Base-by-base conservation (phyloP, 2,113 vertebrate species). In the Phycodurus eques region DNA sequence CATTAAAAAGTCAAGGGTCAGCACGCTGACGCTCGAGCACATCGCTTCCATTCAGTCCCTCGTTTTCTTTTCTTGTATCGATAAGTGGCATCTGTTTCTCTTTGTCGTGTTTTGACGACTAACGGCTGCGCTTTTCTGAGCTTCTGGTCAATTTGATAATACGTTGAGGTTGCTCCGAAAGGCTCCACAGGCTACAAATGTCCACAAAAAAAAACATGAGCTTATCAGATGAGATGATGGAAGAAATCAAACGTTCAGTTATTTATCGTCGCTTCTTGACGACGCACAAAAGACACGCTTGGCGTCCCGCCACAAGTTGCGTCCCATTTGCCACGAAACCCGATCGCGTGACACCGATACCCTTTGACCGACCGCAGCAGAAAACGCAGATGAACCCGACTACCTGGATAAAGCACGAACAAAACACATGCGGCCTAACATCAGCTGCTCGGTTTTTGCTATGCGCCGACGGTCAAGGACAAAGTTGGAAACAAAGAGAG, bases 1-100 rank as follows among this genome's bases (percentile, higher is more conserved):
- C 61, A 80, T 46, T 47, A 19, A 62, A 63, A 75, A 72, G 78
- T 80, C 79, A 83, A 46, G 75, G 68, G 77, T 76, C 82, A 81
- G 79, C 76, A 43, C 68, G 69, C 70, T 63, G 54, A 61, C 57
- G 72, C 44, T 44, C 56, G 49, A 76, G 80, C 74, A 70, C 69
- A 57, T 68, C 43, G 46, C 68, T 74, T 67, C 72, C 60, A 70
- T 75, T 73, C 75, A 70, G 49, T 39, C 59, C 39, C 46, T 22
- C 7, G 13, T 67, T 77, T 73, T 69, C 56, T 80, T 64, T 62
- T 31, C 12, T n/a, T 4, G 10, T 2, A 57, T 57, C 10, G 22
- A 51, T 19, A 51, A 51, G 19, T 5, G n/a, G 56, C 56, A 57
- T 10, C 56, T 22, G 56, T 57, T 19, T 17, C 17, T 20, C 49